Conservation (phyloP, 2,888 invertebrate species). For the Formica aserva region DNA sequence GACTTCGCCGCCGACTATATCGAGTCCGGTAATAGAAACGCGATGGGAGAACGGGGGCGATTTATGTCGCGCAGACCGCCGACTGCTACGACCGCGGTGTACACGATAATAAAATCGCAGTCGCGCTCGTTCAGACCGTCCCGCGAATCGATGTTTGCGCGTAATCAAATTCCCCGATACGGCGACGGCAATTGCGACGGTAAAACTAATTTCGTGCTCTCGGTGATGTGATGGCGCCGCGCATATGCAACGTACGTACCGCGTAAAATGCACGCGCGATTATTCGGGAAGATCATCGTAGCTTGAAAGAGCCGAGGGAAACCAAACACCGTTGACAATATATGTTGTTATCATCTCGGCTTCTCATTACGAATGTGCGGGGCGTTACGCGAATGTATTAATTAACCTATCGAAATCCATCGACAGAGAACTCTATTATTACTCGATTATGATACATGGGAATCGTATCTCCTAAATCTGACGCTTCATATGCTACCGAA, state of each 20-base stretch:
- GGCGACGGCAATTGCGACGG: conserved; percentile 45
- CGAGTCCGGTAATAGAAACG: conserved; percentile 36
- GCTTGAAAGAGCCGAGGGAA: conserved; percentile 5
- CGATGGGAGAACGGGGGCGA: conserved; percentile 19
- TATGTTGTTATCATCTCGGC: conserved; percentile 2
- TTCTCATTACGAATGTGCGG: conserved; percentile 27
- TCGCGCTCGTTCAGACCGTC: conserved; percentile 33
- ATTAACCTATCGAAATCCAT: conserved; percentile 10
- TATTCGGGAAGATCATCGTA: conserved; percentile 3
- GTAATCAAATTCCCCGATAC: conserved; percentile 45
- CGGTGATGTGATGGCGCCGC: conserved; percentile 8
- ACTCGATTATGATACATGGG: conserved; percentile 7
- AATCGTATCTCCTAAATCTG: conserved; percentile 5
- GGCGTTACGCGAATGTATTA: conserved; percentile 20
- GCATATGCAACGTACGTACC: conserved; percentile 16
- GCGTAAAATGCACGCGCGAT: conserved; percentile 33
- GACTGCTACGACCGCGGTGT: conserved; percentile 24
- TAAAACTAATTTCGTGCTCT: conserved; percentile 48
- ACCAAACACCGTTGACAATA: conserved; percentile 6
- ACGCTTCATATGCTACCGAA: neutral
- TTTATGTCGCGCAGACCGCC: conserved; percentile 37
- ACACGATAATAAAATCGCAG: conserved; percentile 51
- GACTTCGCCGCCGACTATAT: neutral
- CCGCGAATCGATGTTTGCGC: conserved; percentile 52
- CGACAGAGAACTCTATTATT: neutral